These are phyloP conservation scores for Austrolebias charrua DNA, from an alignment of 2,797 vertebrate species.

Conservation along the genomic window DNA sequence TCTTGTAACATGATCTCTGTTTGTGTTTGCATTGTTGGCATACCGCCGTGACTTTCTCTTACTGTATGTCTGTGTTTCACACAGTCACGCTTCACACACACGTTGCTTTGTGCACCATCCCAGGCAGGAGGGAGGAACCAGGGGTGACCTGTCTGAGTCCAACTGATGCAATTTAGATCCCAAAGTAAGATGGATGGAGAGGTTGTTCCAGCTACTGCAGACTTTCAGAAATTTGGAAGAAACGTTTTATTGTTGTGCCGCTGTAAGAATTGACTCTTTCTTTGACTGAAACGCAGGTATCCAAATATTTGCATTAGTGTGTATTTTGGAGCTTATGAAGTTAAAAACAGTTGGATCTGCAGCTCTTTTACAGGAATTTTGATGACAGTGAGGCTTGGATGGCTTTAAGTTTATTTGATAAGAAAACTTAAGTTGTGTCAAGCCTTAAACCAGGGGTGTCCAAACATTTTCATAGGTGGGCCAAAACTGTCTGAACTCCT, in stretches of 20 bases:
- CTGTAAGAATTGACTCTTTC: not conserved
- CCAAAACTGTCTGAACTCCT: too few species aligned
- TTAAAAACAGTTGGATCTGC: constrained; percentile 34
- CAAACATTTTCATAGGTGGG: too few species aligned
- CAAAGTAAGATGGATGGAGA: constrained; percentile 1
- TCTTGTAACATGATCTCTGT: constrained; percentile 58
- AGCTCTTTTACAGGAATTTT: constrained; percentile 23
- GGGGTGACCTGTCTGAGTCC: constrained; percentile 13
- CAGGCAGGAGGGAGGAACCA: constrained; percentile 7
- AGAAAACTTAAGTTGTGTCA: too few species aligned
- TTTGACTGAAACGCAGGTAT: constrained; percentile 17
- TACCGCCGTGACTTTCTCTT: constrained; percentile 51
- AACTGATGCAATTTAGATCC: constrained; percentile 30
- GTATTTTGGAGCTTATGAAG: constrained; percentile 33
- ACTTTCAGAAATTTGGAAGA: constrained; percentile 1
- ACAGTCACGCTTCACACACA: constrained; percentile 18
- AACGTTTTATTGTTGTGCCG: constrained; percentile 7
- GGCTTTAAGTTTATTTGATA: too few species aligned
- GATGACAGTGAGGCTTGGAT: constrained; percentile 6
- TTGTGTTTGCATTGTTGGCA: constrained; percentile 63
- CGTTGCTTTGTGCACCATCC: constrained; percentile 15
- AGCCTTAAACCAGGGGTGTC: too few species aligned
- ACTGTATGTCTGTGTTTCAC: constrained; percentile 23
- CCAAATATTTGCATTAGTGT: constrained; percentile 50
- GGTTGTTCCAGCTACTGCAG: constrained; percentile 21